Percentiles rank a stretch among this genome's conserved stretches.
phyloP scores from a whole-genome alignment of 37 sponge, comb jelly and placozoan species.

The Ephydatia muelleri region DNA sequence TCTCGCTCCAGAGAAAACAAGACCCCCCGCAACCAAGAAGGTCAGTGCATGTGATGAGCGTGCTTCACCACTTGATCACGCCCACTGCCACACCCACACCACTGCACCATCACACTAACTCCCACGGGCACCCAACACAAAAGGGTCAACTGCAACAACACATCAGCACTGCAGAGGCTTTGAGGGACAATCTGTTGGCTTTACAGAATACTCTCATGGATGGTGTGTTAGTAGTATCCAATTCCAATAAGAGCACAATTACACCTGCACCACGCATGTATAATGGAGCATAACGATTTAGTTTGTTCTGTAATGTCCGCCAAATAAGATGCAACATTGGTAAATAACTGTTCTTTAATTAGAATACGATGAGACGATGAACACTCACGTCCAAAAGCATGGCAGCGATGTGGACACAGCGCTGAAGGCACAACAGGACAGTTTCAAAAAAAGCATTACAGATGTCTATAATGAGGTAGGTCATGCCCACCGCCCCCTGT shows the following conservation, averaged over 20 bases:
- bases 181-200: slow-evolving; percentile 42
- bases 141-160: slow-evolving; percentile 30
- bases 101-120: no score
- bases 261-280: not conserved
- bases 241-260: not conserved
- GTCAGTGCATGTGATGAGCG: not conserved
- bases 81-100: no score
- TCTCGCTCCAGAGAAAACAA: not conserved
- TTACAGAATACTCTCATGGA: slow-evolving; percentile 61
- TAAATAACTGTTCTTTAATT: not conserved
- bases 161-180: slow-evolving; percentile 1
- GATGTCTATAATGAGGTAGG: slow-evolving; percentile 56
- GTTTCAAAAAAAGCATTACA: slow-evolving; percentile 49
- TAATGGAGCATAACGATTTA: no score
- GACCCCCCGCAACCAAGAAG: slow-evolving; percentile 10
- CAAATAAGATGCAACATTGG: no score
- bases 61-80: not conserved
- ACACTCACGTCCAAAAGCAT: slow-evolving; percentile 11
- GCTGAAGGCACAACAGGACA: slow-evolving; percentile 11
- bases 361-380: slow-evolving; percentile 17
- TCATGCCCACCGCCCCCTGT: not conserved
- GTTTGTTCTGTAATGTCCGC: not conserved
- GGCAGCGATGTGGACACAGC: not conserved
- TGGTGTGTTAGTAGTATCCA: slow-evolving; percentile 22
- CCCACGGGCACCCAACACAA: not conserved